Conservation (phyloP, 2,113 vertebrate species). For the Pleuronectes platessa region DNA sequence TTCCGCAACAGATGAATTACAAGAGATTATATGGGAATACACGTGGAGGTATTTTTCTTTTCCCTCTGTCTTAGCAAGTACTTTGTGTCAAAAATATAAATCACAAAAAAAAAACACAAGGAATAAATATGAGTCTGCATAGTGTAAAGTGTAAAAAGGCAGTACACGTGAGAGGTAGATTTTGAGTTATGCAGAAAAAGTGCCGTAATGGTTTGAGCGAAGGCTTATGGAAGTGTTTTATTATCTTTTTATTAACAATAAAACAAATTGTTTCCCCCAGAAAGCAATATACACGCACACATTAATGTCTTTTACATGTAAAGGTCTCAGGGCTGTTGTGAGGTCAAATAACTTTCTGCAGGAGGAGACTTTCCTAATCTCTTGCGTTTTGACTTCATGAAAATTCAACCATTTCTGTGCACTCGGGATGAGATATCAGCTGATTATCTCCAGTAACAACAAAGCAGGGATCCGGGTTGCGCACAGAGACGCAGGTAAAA, state of each 20-base stretch:
- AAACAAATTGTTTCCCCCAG: no score
- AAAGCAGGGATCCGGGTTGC: no score
- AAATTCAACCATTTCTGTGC: slow-evolving; percentile 1
- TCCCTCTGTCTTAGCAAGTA: no score
- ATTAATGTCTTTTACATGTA: slow-evolving; percentile 18
- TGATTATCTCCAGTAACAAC: no score
- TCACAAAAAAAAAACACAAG: no score
- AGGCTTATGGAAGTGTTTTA: slow-evolving; percentile 78
- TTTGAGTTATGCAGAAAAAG: slow-evolving; percentile 41
- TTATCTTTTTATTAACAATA: no score
- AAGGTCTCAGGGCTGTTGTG: background rate
- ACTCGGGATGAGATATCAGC: background rate
- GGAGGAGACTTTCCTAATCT: background rate
- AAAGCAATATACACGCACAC: background rate
- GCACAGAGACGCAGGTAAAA: no score
- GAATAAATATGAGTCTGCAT: no score
- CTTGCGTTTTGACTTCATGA: background rate
- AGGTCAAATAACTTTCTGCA: slow-evolving; percentile 40
- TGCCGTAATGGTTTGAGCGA: slow-evolving; percentile 72
- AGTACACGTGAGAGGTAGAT: background rate
- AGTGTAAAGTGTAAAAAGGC: background rate
- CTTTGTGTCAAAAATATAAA: no score
- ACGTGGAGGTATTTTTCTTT: no score
- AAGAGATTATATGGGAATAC: no score
- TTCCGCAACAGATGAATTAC: no score